Base-by-base conservation (phyloP, 2,797 vertebrate species). In the Poecilia gillii region DNA sequence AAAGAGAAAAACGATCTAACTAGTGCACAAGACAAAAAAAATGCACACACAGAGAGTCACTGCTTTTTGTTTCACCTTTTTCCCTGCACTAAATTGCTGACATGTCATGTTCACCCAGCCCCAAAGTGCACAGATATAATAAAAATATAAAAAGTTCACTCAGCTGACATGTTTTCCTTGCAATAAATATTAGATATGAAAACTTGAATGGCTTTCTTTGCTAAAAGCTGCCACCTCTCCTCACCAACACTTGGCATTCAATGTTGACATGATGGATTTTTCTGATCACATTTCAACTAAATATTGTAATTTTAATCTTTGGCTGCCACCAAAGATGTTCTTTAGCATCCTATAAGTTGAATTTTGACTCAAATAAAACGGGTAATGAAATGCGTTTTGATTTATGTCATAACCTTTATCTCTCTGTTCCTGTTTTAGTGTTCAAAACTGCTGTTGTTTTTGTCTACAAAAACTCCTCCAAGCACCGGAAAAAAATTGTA, bases 401-500 rank as follows among this genome's bases (percentile, higher is more conserved):
- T 77, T 28, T 45, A 57, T 23, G 6, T 0, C 45, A 82, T 12
- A 71, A n/a, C 23, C 23, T 62, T 70, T 8, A 8, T 87, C 31
- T 76, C 72, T 84, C 81, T 31, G 12, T 41, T 53, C 2, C 55
- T 7, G 3, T 68, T 66, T 23, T 81, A 99, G 98, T 99, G 82
- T 99, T 99, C 94, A 99, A 97, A 96, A 98, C 98, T 7, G 98
- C 97, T 0, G 97, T 99, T 77, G 98, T 99, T 57, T 97, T 99
- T 86, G 97, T 99, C 20, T 98, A 97, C 93, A 99, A 98, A 93
- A 97, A 98, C 76, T 96, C 96, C 84, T 96, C 97, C 93, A 99
- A 99, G 90, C 98, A 98, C 91, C 97, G 98, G 95, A 99, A 96
- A 88, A 99, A 98, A 89, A 97, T 98, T 0, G 98, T 99, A 90